A percentile compares a stretch with the other conserved stretches of the same genome.
phyloP scores from a whole-genome alignment of 1,140 invertebrate genomes.

The Hyphantria cunea region DNA sequence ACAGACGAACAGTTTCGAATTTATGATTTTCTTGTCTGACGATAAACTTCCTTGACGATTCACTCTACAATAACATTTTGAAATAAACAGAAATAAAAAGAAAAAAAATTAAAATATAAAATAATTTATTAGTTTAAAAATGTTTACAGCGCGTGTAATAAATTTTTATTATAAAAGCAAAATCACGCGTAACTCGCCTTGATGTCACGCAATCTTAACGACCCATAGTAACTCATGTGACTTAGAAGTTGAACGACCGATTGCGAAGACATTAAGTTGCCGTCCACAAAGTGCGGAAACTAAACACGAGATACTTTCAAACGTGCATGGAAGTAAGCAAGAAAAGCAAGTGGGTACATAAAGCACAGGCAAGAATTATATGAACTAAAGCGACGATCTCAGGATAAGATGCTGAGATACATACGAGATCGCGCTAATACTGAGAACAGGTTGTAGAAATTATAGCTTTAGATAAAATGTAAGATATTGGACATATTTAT shows the following conservation, averaged over 20 bases:
- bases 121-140: too few species aligned
- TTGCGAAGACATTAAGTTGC: conserved; percentile 42
- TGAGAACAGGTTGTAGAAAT: background rate
- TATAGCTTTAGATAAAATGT: background rate
- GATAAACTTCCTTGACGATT: too few species aligned
- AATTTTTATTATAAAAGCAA: background rate
- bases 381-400: conserved; percentile 12
- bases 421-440: too few species aligned
- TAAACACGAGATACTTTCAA: conserved; percentile 26
- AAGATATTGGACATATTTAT: background rate
- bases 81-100: too few species aligned
- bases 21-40: too few species aligned
- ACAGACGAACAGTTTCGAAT: too few species aligned
- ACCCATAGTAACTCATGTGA: conserved; percentile 10
- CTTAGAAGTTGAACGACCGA: conserved; percentile 57
- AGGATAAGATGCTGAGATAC: conserved; percentile 25
- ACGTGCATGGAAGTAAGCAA: background rate
- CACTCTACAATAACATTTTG: too few species aligned
- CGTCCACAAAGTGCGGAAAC: conserved; percentile 39
- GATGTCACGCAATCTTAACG: conserved; percentile 2
- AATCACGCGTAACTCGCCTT: conserved; percentile 3
- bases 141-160: too few species aligned
- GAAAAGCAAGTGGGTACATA: background rate
- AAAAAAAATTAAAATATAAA: too few species aligned
- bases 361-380: conserved; percentile 2